Evolutionary conservation across 2,113 vertebrate genomes (phyloP).

Genomic region (Bos javanicus): DNA sequence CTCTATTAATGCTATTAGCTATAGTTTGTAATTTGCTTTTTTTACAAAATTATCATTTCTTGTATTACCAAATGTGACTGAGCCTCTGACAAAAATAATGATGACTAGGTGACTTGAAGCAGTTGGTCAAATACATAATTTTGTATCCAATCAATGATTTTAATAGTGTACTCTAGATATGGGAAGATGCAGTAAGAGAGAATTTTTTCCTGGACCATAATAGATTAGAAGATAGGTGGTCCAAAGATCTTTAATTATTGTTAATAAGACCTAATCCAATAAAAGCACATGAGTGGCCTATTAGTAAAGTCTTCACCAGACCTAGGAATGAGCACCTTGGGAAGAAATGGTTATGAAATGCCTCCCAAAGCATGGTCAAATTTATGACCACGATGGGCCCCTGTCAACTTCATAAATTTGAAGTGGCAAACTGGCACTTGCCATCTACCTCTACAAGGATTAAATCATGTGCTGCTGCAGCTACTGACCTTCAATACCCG

Average conservation of each 20-base stretch:
- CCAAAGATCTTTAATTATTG: background rate
- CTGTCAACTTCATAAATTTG: background rate
- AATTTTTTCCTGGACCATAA: background rate
- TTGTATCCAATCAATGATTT: background rate
- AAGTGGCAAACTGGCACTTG: background rate
- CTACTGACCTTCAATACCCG: background rate
- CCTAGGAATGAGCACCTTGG: background rate
- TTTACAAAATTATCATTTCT: background rate
- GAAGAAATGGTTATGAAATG: background rate
- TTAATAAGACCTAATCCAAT: background rate
- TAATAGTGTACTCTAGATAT: background rate
- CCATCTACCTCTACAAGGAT: background rate
- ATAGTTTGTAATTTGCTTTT: background rate
- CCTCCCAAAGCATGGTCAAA: background rate
- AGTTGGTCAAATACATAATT: background rate
- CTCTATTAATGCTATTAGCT: background rate
- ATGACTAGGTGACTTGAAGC: background rate
- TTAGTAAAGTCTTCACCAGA: background rate
- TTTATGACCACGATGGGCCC: background rate
- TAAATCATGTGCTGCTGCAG: background rate
- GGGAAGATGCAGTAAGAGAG: background rate
- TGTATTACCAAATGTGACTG: background rate
- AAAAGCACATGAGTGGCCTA: background rate
- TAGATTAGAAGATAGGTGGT: background rate
- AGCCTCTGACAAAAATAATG: background rate